These are phyloP conservation scores for Ferrisia virgata DNA, from an alignment of 2,888 invertebrate species.

Conservation along the genomic window DNA sequence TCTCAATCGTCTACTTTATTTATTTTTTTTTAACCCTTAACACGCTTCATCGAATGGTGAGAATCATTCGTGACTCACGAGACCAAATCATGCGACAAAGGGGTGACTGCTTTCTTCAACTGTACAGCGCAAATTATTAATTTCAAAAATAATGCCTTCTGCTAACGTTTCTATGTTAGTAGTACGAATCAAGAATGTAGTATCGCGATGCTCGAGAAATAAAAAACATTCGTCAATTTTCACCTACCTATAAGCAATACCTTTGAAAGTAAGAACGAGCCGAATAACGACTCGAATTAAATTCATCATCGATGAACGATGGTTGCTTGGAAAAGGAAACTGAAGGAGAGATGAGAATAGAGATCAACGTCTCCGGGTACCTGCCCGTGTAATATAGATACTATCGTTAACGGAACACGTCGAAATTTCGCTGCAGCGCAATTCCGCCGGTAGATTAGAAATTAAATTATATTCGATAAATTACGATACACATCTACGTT, in stretches of 20 bases:
- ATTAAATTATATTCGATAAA: conserved; percentile 3
- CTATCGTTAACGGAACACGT: background rate
- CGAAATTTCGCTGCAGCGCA: background rate
- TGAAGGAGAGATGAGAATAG: background rate
- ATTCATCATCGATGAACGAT: background rate
- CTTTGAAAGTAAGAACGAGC: too few species aligned
- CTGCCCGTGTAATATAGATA: background rate
- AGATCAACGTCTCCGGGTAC: background rate
- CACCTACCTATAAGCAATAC: background rate
- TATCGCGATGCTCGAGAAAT: background rate
- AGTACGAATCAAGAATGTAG: background rate
- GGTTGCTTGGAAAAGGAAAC: background rate
- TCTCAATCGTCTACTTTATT: background rate
- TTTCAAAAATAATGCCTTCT: background rate
- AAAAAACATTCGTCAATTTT: background rate
- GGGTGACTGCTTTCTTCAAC: too few species aligned
- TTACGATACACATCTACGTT: background rate
- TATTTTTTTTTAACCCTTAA: background rate
- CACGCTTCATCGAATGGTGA: background rate
- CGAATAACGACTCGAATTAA: background rate
- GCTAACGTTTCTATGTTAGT: background rate
- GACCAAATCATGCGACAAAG: background rate
- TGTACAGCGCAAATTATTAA: too few species aligned
- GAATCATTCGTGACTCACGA: background rate
- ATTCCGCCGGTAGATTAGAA: background rate